Evolutionary conservation across 2,113 vertebrate genomes (phyloP).

Genomic region (Ptilorrhoa leucosticta): DNA sequence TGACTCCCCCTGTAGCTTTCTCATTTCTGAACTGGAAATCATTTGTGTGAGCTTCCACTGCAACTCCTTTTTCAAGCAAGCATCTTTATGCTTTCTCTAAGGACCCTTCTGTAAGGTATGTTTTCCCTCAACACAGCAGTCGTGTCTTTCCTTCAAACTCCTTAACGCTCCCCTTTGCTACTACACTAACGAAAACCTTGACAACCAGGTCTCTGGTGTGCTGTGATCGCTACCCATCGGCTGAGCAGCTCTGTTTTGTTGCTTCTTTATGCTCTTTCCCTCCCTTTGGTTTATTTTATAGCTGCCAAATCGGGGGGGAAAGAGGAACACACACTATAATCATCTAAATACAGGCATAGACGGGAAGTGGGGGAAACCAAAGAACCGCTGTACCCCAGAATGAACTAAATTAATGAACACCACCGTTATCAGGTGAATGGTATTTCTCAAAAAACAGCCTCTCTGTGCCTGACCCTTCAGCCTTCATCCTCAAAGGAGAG

Average conservation of each 20-base stretch:
- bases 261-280: background rate
- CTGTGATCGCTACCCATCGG: background rate
- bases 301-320: background rate
- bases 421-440: background rate
- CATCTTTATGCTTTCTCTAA: background rate
- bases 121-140: background rate
- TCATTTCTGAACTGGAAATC: background rate
- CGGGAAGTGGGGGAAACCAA: background rate
- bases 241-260: background rate
- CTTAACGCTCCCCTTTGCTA: background rate
- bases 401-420: background rate
- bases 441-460: background rate
- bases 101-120: background rate
- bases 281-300: background rate
- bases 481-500: background rate
- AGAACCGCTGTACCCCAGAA: background rate
- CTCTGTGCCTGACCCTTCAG: background rate
- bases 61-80: background rate
- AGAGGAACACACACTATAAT: background rate
- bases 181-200: background rate
- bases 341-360: background rate
- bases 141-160: slow-evolving; percentile 2
- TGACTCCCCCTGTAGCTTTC: background rate
- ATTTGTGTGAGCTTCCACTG: background rate
- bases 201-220: background rate